These are phyloP conservation scores for Acleris holmiana DNA, from an alignment of 2,888 invertebrate genomes.

Conservation along the genomic window DNA sequence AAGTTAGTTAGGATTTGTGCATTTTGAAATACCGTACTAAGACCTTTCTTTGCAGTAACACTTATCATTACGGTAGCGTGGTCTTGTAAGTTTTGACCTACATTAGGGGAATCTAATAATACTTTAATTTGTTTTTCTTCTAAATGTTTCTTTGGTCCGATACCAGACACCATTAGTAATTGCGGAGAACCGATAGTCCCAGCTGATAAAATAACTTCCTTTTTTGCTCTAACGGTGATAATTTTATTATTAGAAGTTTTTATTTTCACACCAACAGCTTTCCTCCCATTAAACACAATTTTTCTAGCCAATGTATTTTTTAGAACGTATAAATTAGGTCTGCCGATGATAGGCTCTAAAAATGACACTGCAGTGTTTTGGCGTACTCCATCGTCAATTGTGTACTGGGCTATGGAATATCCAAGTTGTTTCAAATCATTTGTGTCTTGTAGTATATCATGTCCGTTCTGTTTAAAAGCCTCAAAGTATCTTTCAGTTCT, in stretches of 20 bases:
- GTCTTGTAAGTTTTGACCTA: conserved; percentile 35
- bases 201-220: conserved; percentile 34
- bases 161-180: conserved; percentile 34
- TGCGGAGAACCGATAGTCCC: conserved; percentile 27
- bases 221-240: conserved; percentile 12
- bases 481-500: neutral
- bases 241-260: conserved; percentile 13
- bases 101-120: conserved; percentile 31
- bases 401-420: conserved; percentile 27
- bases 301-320: conserved; percentile 21
- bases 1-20: neutral
- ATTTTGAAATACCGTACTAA: neutral
- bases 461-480: neutral
- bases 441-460: conserved; percentile 7
- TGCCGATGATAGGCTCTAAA: neutral
- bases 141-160: conserved; percentile 33
- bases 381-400: conserved; percentile 18
- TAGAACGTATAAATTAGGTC: conserved; percentile 22
- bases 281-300: conserved; percentile 22
- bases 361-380: conserved; percentile 32
- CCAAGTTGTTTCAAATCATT: conserved; percentile 34
- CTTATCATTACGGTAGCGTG: conserved; percentile 10
- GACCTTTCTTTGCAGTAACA: conserved; percentile 5
- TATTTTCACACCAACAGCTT: conserved; percentile 30
- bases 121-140: conserved; percentile 16